Evolutionary conservation across 1,140 invertebrate genomes (phyloP).

Genomic region (Pteromalus puparum): DNA sequence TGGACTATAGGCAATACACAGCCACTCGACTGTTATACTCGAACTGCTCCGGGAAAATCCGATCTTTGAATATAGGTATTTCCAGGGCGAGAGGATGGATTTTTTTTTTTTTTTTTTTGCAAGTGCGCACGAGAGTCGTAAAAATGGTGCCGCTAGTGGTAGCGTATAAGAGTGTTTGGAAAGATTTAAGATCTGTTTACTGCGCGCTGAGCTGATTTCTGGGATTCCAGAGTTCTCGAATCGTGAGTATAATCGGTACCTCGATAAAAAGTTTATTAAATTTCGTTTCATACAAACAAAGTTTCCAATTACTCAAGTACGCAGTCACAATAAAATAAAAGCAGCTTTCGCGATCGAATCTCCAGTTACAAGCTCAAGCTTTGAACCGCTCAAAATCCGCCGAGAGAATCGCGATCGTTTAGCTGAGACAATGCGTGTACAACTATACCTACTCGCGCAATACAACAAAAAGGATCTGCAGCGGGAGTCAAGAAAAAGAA

Average conservation of each 20-base stretch:
- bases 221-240: neutral
- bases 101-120: no score
- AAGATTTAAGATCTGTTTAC: conserved; percentile 8
- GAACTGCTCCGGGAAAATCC: neutral
- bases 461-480: neutral
- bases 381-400: neutral
- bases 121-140: neutral
- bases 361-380: neutral
- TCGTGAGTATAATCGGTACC: no score
- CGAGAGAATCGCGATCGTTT: neutral
- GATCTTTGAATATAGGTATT: neutral
- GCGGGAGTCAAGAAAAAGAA: neutral
- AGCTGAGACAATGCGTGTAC: neutral
- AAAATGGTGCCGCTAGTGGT: conserved; percentile 3
- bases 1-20: neutral
- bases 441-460: neutral
- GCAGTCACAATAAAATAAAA: neutral
- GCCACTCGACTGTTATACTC: neutral
- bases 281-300: neutral
- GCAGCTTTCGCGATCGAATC: no score
- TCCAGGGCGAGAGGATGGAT: neutral
- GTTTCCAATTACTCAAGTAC: no score
- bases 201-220: neutral
- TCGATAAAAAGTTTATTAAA: neutral
- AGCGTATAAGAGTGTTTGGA: neutral